Base-by-base conservation (phyloP, 2,888 invertebrate species). In the Pegoplata infirma region DNA sequence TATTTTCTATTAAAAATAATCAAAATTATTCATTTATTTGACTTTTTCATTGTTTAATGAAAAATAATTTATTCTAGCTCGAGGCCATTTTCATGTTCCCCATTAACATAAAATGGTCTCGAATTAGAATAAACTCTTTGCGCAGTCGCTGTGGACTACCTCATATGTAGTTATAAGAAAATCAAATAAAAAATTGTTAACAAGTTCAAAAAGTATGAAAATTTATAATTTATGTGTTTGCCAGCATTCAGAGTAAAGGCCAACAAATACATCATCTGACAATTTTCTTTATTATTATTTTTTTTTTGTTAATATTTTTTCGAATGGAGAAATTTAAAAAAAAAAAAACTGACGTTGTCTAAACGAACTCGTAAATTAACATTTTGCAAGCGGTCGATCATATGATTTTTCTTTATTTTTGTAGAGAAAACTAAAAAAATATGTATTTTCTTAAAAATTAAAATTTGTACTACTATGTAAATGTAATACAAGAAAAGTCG, bases 401-500 rank as follows among this genome's bases (percentile, higher is more conserved):
- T 36, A 63, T 23, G 23, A 32, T 36, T 46, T 40, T 28, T 21
- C 16, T 47, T 17, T 12, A 6, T 3, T 56, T 66, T 56, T 47
- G 19, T 10, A 49, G 28, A 25, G 28, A 44, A 49, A 53, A 59
- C 58, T 46, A 16, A 63, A 64, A 32, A 51, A 53, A 61, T 46
- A 40, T 49, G 46, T 55, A 32, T 58, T 46, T 59, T 58, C 23
- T 10, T 56, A 56, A 55, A 23, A 63, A 64, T 64, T 10, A 40
- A 40, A 40, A n/a, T 56, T 56, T 44, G 25, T 55, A 23, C 55
- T 55, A 36, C 36, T 7, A 36, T 4, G 10, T 36, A 1, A 2
- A 44, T 49, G 19, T 6, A 16, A 10, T 61, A 82, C 82, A 58
- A 56, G 76, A 78, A 79, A 82, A 85, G 83, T 87, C 87, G 87